These are phyloP conservation scores for Hesperophylax magnus DNA, from an alignment of 1,140 invertebrate genomes.

Conservation along the genomic window DNA sequence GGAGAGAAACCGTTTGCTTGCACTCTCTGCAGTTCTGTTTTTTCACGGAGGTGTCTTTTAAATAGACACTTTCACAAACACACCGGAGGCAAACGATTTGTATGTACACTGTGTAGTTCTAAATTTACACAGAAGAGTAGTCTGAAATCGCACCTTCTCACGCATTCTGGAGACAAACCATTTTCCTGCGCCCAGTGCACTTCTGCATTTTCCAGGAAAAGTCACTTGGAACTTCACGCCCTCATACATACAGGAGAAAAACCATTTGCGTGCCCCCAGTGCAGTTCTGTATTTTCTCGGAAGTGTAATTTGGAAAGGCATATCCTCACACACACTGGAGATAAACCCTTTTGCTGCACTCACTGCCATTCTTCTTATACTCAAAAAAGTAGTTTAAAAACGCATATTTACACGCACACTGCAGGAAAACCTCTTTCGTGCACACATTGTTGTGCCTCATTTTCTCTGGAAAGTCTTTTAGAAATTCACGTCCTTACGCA, in stretches of 20 bases:
- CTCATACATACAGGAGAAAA: background rate
- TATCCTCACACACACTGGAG: background rate
- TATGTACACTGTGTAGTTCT: background rate
- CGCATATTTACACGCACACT: no score
- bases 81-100: background rate
- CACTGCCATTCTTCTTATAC: background rate
- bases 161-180: background rate
- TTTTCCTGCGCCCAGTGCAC: background rate
- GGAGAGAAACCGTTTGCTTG: background rate
- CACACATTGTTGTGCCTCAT: no score
- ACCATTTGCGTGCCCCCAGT: conserved; percentile 8
- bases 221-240: background rate
- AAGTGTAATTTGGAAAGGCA: background rate
- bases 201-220: background rate
- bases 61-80: background rate
- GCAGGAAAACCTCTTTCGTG: no score
- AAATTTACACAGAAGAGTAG: background rate
- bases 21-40: background rate
- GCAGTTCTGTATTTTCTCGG: background rate
- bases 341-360: conserved; percentile 7
- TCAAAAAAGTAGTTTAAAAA: no score
- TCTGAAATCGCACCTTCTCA: background rate
- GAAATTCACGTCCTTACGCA: no score
- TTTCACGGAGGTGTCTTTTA: background rate
- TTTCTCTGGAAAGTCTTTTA: no score